These are phyloP conservation scores for Dendrocincla tyrannina DNA, from an alignment of 2,797 vertebrate genomes.

Conservation along the genomic window DNA sequence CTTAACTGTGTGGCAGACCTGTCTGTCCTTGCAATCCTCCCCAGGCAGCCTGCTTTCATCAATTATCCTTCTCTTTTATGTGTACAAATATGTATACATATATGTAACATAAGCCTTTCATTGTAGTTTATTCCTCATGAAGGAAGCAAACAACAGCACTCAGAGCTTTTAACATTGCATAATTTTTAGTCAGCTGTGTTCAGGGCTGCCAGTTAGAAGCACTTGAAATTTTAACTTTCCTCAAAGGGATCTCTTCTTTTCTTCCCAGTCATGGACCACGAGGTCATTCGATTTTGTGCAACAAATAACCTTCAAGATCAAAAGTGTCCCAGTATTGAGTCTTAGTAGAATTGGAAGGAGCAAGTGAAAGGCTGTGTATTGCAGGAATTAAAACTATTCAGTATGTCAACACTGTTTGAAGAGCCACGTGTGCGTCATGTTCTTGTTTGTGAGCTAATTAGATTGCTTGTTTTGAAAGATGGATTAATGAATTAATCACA, in stretches of 20 bases:
- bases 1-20: neutral
- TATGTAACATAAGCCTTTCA: neutral
- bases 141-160: neutral
- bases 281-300: neutral
- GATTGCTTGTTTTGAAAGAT: constrained; percentile 46
- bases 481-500: constrained; percentile 52
- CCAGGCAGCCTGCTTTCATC: neutral
- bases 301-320: neutral
- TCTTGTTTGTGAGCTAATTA: constrained; percentile 59
- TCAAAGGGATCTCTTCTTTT: neutral
- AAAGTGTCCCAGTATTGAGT: neutral
- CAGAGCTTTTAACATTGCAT: neutral
- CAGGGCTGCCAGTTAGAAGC: neutral
- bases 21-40: neutral
- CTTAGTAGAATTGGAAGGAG: neutral
- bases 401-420: constrained; percentile 20
- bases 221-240: neutral
- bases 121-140: neutral
- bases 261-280: neutral
- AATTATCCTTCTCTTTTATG: neutral
- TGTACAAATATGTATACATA: neutral
- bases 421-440: constrained; percentile 37
- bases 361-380: constrained; percentile 24
- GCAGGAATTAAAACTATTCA: constrained; percentile 19
- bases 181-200: neutral